Evolutionary conservation across 1,140 invertebrate genomes (phyloP), one percentile per base, ranked within the genome.

Genomic region (Drosophila pseudoobscura): DNA sequence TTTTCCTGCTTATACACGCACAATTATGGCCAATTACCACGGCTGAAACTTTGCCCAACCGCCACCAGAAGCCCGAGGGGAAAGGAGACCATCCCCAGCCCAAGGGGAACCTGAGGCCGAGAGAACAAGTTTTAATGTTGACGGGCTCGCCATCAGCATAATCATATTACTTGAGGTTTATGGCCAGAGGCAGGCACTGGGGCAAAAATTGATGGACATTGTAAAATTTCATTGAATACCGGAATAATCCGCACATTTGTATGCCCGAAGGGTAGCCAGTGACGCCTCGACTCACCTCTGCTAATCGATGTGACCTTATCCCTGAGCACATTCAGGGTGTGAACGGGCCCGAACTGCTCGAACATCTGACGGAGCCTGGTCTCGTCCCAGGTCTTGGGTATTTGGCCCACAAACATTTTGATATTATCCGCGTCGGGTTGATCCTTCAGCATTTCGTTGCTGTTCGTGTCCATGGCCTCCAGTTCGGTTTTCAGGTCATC

Each of bases 361-460:
- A 99, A 99, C 94, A 99, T 96, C 89, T 95, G 95, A 72, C 96
- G 94, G 11, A 99, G 94, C 90, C 99, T 97, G 89, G 95, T 95
- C 92, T 99, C 99, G 92, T 98, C 97, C 98, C 99, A 99, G 54
- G 96, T 95, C 54, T 98, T 94, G 6, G 99, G 98, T 89, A 99
- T 97, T 92, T 99, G 97, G 26, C 97, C 97, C 29, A 99, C 98
- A 93, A 99, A 99, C 98, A 99, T 99, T 95, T 99, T 99, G 85
- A 99, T 99, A 89, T 98, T 97, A 92, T 99, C 98, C 2, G 96
- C 94, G 93, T 99, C 99, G 1, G 98, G 97, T 92, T 96, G 95
- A 78, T 95, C 94, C 63, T 94, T 89, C 55, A 50, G 26, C 15
- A 69, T 41, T 11, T 90, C 80, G 13, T n/a, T 41, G 6, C 49